Evolutionary conservation across 2,888 invertebrate species (phyloP).

Genomic region (Diarsia rubi): DNA sequence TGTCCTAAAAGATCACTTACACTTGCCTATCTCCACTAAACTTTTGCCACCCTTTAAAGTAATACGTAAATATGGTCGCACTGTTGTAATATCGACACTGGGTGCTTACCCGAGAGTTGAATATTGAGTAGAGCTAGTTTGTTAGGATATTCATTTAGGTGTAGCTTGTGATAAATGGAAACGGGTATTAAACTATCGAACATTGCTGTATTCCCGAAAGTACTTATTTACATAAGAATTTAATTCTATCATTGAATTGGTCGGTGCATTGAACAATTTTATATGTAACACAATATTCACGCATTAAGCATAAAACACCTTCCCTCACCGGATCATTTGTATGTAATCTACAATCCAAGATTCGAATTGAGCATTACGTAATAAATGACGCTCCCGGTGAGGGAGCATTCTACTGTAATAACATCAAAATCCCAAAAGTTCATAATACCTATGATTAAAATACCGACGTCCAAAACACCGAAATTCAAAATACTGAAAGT

Average conservation of each 20-base stretch:
- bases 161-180: neutral
- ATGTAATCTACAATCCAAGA: neutral
- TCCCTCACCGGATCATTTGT: neutral
- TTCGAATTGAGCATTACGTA: neutral
- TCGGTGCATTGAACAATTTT: slow-evolving; percentile 10
- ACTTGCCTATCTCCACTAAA: neutral
- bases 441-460: no score
- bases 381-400: neutral
- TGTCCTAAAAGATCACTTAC: neutral
- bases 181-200: neutral
- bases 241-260: slow-evolving; percentile 3
- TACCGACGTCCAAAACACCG: no score
- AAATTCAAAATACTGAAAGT: no score
- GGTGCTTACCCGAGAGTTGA: neutral
- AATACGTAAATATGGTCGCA: neutral
- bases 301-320: neutral
- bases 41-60: neutral
- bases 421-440: no score
- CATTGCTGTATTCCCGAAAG: slow-evolving; percentile 3
- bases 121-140: neutral
- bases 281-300: neutral
- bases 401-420: neutral
- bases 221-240: slow-evolving; percentile 7
- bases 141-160: neutral
- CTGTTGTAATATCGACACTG: neutral